Evolutionary conservation across 2,797 vertebrate species (phyloP).

Genomic region (Neostethus bicornis): DNA sequence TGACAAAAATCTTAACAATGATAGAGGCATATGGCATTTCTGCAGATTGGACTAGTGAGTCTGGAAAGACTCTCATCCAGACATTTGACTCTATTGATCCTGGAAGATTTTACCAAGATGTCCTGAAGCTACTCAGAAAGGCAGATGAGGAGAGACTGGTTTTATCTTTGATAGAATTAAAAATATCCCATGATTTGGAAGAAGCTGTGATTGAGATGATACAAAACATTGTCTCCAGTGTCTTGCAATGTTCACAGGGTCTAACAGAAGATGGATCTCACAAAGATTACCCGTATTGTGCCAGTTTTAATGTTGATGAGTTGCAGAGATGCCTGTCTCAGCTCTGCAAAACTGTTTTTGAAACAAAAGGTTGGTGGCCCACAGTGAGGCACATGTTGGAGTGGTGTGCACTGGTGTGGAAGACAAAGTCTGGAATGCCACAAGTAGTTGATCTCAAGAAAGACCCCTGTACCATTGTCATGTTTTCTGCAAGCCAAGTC

Average conservation of each 20-base stretch:
- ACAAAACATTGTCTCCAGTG: neutral
- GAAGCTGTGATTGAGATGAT: neutral
- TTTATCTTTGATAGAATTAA: neutral
- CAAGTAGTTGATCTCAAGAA: conserved; percentile 7
- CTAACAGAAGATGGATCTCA: fast-evolving
- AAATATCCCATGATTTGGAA: neutral
- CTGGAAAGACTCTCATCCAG: neutral
- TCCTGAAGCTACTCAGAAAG: conserved; percentile 10
- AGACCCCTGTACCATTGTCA: conserved; percentile 24
- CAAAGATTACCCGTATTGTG: neutral
- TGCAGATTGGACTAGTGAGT: conserved; percentile 1
- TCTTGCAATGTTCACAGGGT: conserved; percentile 14
- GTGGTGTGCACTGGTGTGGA: conserved; percentile 27
- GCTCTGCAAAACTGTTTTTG: conserved; percentile 13
- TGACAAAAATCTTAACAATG: neutral
- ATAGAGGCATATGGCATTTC: conserved; percentile 1
- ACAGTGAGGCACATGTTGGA: conserved; percentile 28
- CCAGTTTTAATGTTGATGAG: neutral
- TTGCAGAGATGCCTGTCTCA: neutral
- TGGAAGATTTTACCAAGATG: conserved; percentile 7
- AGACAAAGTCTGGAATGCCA: fast-evolving
- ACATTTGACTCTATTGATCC: neutral
- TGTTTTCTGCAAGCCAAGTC: conserved; percentile 30
- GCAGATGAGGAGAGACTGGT: neutral
- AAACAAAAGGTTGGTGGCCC: conserved; percentile 15